Conservation (phyloP, 2,888 invertebrate species). For the Erpobdella octoculata region DNA sequence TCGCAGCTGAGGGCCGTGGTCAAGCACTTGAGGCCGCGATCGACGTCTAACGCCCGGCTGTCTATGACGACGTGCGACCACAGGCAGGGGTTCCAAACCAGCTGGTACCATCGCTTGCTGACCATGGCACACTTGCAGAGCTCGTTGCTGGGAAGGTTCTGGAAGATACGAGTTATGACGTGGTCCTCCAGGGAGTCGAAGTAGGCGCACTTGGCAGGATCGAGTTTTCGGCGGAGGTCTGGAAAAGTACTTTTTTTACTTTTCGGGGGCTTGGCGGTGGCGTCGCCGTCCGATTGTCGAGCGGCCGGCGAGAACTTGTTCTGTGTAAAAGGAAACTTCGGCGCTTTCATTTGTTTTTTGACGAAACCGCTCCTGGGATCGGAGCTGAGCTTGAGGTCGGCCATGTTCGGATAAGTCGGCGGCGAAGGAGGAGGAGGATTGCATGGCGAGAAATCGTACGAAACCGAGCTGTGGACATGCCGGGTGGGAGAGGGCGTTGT, state of each 20-base stretch:
- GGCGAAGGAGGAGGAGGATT: not conserved
- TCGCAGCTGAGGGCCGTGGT: slow-evolving; percentile 63
- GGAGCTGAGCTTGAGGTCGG: not conserved
- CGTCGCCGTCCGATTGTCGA: not conserved
- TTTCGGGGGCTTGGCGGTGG: not conserved
- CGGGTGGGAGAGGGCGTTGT: not conserved
- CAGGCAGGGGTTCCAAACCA: slow-evolving; percentile 69
- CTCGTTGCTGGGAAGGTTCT: slow-evolving; percentile 65
- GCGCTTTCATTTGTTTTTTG: slow-evolving; percentile 19
- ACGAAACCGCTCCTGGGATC: not conserved
- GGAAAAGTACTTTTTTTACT: slow-evolving; percentile 3
- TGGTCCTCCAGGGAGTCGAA: slow-evolving; percentile 60
- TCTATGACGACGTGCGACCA: slow-evolving; percentile 66
- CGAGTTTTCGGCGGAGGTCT: not conserved
- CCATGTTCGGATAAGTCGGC: not conserved
- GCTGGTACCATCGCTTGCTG: slow-evolving; percentile 66
- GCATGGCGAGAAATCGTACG: not conserved
- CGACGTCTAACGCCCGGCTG: slow-evolving; percentile 56
- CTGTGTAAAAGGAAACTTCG: slow-evolving; percentile 35
- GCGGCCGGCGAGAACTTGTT: not conserved
- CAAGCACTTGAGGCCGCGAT: slow-evolving; percentile 59
- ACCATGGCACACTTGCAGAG: slow-evolving; percentile 67
- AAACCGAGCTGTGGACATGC: not conserved
- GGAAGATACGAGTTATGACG: slow-evolving; percentile 63
- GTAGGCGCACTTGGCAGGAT: slow-evolving; percentile 37